Evolutionary conservation across 2,888 invertebrate genomes (phyloP).

Genomic region (Epinotia demarniana): DNA sequence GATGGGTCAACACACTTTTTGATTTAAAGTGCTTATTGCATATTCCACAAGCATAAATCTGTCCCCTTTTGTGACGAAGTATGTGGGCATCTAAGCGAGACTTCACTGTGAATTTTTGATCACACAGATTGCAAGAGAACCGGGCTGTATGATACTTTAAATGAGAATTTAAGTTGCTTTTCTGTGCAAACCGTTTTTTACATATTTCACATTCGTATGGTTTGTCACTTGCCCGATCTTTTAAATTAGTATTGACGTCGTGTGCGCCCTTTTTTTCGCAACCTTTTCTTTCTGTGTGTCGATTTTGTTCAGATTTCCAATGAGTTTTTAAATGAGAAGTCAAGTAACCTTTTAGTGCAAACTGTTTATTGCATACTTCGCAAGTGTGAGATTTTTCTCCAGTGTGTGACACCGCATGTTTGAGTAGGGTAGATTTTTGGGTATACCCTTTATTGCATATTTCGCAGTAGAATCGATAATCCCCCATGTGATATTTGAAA

Average conservation of each 20-base stretch:
- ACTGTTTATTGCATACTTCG: slow-evolving; percentile 9
- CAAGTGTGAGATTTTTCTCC: neutral
- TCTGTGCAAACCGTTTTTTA: neutral
- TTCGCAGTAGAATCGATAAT: neutral
- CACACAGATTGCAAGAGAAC: slow-evolving; percentile 14
- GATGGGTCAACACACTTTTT: neutral
- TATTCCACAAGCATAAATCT: neutral
- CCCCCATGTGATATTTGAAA: neutral
- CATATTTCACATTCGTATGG: neutral
- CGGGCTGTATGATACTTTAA: slow-evolving; percentile 11
- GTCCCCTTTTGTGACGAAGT: slow-evolving; percentile 4
- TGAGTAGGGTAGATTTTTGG: neutral
- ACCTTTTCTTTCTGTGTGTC: neutral
- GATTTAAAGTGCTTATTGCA: neutral
- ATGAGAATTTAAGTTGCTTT: neutral
- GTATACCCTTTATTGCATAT: slow-evolving; percentile 2
- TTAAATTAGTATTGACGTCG: neutral
- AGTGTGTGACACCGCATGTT: slow-evolving; percentile 3
- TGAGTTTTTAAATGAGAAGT: slow-evolving; percentile 8
- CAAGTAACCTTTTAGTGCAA: neutral
- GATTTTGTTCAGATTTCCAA: neutral
- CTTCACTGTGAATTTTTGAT: slow-evolving; percentile 1
- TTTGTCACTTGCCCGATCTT: neutral
- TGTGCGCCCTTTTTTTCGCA: neutral
- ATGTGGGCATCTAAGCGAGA: slow-evolving; percentile 12